These are phyloP conservation scores for Melangyna quadrimaculata DNA, from an alignment of 2,888 invertebrate species.

Conservation along the genomic window DNA sequence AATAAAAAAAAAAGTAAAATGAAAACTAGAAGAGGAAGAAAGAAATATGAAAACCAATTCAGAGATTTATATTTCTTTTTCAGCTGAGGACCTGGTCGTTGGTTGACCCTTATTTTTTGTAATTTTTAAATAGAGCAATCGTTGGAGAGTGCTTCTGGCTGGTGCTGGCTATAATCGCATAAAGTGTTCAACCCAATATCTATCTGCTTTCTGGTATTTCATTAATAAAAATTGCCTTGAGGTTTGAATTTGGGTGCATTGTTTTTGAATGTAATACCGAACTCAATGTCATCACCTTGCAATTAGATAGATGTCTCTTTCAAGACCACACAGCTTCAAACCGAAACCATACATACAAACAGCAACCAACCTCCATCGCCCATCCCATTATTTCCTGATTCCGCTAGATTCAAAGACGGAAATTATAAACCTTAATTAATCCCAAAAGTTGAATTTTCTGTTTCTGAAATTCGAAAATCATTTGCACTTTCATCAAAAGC, in stretches of 20 bases:
- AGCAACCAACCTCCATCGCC: too few species aligned
- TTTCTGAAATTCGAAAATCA: conserved; percentile 58
- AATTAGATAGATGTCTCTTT: conserved; percentile 51
- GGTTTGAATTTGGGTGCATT: conserved; percentile 22
- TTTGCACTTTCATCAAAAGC: conserved; percentile 29
- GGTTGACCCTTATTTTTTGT: neutral
- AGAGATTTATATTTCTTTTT: conserved; percentile 31
- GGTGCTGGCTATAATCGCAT: conserved; percentile 57
- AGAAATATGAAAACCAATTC: conserved; percentile 41
- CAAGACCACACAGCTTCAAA: conserved; percentile 25
- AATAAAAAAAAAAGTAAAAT: conserved; percentile 5
- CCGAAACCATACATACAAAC: neutral
- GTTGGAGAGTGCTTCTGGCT: conserved; percentile 39
- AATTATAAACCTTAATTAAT: conserved; percentile 67
- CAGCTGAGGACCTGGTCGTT: neutral
- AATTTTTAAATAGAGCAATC: conserved; percentile 52
- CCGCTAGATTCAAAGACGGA: conserved; percentile 47
- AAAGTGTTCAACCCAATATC: conserved; percentile 62
- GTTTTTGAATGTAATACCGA: conserved; percentile 30
- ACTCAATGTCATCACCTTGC: conserved; percentile 51
- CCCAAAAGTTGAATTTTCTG: conserved; percentile 57
- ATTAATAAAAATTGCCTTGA: conserved; percentile 62
- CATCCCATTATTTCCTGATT: neutral
- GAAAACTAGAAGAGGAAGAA: neutral
- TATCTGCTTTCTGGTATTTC: conserved; percentile 44